Conservation (phyloP, 1,140 invertebrate genomes). For the Aphis craccivora region DNA sequence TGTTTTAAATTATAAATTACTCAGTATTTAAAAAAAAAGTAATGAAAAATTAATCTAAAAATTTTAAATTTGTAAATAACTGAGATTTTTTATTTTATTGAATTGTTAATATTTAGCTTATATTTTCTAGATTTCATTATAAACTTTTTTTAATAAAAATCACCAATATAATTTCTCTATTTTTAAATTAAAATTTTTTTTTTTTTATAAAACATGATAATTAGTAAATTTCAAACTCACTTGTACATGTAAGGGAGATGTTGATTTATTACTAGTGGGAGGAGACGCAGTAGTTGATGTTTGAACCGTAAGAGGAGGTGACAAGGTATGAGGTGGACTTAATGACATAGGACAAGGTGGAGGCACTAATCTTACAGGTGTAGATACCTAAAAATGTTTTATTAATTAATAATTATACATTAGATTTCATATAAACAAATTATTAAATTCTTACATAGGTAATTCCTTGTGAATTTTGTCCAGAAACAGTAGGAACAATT, state of each 20-base stretch:
- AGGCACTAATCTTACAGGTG: conserved; percentile 60
- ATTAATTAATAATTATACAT: background rate
- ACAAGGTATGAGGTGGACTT: conserved; percentile 48
- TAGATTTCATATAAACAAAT: background rate
- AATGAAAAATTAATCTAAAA: background rate
- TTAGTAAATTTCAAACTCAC: too few species aligned
- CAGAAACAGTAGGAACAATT: conserved; percentile 68
- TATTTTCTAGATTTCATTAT: background rate
- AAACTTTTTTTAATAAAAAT: background rate
- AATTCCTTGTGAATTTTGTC: conserved; percentile 62
- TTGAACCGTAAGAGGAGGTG: conserved; percentile 54
- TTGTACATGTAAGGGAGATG: conserved; percentile 61
- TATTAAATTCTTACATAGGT: conserved; percentile 61
- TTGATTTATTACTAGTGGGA: conserved; percentile 60
- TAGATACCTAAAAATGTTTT: conserved; percentile 60
- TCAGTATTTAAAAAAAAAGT: background rate
- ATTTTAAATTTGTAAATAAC: background rate
- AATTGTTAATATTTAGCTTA: background rate
- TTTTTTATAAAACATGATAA: too few species aligned
- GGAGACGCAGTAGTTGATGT: conserved; percentile 56
- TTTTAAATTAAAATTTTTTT: too few species aligned
- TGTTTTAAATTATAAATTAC: too few species aligned
- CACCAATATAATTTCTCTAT: too few species aligned
- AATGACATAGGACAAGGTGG: conserved; percentile 58
- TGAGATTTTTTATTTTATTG: background rate